Conservation (phyloP, 2,797 vertebrate genomes). For the Notolabrus celidotus region DNA sequence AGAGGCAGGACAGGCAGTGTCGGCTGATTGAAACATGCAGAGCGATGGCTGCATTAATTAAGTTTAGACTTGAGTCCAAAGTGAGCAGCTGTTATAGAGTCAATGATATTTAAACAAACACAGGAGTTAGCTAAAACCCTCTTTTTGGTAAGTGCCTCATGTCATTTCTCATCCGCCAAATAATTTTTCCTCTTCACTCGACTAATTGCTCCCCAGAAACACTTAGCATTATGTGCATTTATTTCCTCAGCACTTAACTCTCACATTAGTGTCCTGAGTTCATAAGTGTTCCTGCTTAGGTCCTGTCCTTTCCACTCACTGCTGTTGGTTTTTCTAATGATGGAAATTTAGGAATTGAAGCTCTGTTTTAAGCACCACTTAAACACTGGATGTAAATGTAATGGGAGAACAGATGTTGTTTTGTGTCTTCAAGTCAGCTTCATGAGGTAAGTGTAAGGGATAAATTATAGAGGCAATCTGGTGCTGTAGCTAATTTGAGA, state of each 20-base stretch:
- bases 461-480: conserved; percentile 49
- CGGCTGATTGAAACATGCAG: too few relatives aligned
- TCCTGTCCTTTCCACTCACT: conserved; percentile 13
- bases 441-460: conserved; percentile 32
- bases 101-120: background rate
- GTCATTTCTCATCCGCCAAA: background rate
- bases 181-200: background rate
- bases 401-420: conserved; percentile 44
- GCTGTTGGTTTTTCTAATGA: conserved; percentile 13
- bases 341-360: conserved; percentile 13
- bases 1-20: too few relatives aligned
- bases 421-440: conserved; percentile 40
- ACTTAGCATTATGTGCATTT: background rate
- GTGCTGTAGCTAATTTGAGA: conserved; percentile 36
- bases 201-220: conserved; percentile 6
- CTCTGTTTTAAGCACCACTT: conserved; percentile 10
- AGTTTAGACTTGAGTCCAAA: background rate
- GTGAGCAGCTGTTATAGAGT: background rate
- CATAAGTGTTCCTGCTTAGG: background rate
- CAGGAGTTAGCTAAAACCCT: background rate
- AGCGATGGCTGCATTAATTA: background rate
- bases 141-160: background rate
- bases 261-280: background rate
- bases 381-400: conserved; percentile 25
- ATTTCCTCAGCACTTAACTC: conserved; percentile 1